Evolutionary conservation across 2,797 vertebrate genomes (phyloP), one percentile per base, ranked within the genome.

Genomic region (Protosalanx chinensis): DNA sequence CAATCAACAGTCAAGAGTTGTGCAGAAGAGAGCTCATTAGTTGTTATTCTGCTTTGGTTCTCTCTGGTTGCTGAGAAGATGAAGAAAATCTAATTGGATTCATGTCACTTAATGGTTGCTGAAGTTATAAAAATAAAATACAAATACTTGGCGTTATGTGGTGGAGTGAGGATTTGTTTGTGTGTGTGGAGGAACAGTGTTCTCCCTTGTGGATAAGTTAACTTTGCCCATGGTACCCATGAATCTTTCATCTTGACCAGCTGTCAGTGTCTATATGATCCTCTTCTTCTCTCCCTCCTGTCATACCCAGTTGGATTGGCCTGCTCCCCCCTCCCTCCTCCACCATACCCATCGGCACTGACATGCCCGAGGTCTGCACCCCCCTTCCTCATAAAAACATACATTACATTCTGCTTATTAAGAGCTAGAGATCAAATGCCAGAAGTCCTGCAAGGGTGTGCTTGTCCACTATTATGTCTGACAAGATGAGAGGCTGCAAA

Each of bases 171-270:
- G 23, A 5, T 30, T 10, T 49, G 46, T 51, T 10, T 41, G 33
- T 51, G 69, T 51, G 23, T 62, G 6, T 62, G 10, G 5, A 51
- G 6, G 10, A 46, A 46, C 41, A 12, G 29, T 57, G 72, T 29
- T 18, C 61, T 2, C 0, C 37, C 51, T 46, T 71, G 57, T 46
- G 49, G 70, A 67, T 35, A 37, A 62, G 30, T 18, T 16, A 76
- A 67, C 60, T 65, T 73, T 73, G 59, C 64, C 30, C 37, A 6
- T 64, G 4, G 64, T 23, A 33, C 10, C 63, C 76, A 76, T 76
- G 63, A 64, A 62, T 72, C 66, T 81, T 77, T 78, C 77, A 81
- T 76, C 49, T 35, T 71, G 51, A 30, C 63, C 61, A 37, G 63
- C 72, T 74, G 71, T 81, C 77, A 73, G 69, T 65, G 56, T 57